These are phyloP conservation scores for Epinephelus coioides DNA, from an alignment of 2,797 vertebrate species.

Conservation along the genomic window DNA sequence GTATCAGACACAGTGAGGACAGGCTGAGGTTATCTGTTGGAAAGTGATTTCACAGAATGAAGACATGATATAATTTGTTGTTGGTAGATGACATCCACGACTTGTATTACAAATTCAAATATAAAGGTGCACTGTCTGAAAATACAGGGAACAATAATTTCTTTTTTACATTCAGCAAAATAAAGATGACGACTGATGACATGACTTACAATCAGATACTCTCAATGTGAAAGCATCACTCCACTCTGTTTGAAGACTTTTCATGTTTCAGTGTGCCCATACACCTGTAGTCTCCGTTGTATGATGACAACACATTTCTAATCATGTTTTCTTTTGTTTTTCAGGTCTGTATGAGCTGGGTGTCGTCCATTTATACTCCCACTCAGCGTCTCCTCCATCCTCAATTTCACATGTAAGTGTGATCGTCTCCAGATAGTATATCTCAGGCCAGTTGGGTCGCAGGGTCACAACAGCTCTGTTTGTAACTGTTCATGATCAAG, in stretches of 20 bases:
- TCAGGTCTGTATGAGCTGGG: accelerated
- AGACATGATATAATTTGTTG: background rate
- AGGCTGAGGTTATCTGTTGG: slow-evolving; percentile 18
- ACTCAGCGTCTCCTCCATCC: slow-evolving; percentile 23
- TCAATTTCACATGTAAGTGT: slow-evolving; percentile 48
- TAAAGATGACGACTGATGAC: background rate
- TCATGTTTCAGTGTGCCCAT: background rate
- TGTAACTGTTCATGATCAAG: background rate
- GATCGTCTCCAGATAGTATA: slow-evolving; percentile 31
- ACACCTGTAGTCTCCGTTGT: slow-evolving; percentile 25
- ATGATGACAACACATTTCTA: accelerated
- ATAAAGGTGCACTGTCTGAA: no score
- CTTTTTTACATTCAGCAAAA: background rate
- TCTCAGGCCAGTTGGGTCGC: slow-evolving; percentile 19
- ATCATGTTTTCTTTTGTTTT: slow-evolving; percentile 1
- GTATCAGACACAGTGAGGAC: slow-evolving; percentile 55
- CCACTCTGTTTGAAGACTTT: slow-evolving; percentile 8
- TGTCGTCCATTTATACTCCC: slow-evolving; percentile 45
- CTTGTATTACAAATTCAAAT: no score
- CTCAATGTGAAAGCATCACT: slow-evolving; percentile 11
- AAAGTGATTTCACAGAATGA: background rate
- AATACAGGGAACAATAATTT: no score
- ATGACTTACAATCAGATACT: background rate
- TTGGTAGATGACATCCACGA: no score
- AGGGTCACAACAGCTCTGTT: slow-evolving; percentile 19